Evolutionary conservation across 2,797 vertebrate genomes (phyloP).

Genomic region (Chanos chanos): DNA sequence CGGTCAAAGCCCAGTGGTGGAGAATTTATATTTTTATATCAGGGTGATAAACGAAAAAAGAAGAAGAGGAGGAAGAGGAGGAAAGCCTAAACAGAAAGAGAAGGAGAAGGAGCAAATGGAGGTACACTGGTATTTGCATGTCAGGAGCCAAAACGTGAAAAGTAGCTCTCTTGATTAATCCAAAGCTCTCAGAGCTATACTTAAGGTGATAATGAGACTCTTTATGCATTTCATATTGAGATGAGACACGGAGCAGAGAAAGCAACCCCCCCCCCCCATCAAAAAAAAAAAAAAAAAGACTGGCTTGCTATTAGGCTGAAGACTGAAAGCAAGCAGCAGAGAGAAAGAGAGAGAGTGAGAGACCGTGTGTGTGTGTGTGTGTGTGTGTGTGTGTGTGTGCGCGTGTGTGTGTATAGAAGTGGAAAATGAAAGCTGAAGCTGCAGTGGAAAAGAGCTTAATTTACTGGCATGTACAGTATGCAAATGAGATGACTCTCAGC

Average conservation of each 20-base stretch:
- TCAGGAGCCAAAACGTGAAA: slow-evolving; percentile 4
- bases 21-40: slow-evolving; percentile 20
- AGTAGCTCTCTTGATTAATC: slow-evolving; percentile 73
- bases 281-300: slow-evolving; percentile 85
- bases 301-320: slow-evolving; percentile 88
- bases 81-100: neutral
- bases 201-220: slow-evolving; percentile 89
- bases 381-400: slow-evolving; percentile 20
- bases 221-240: slow-evolving; percentile 94
- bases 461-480: slow-evolving; percentile 99
- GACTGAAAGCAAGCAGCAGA: slow-evolving; percentile 72
- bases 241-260: slow-evolving; percentile 83
- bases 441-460: slow-evolving; percentile 96
- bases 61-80: neutral
- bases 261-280: slow-evolving; percentile 92
- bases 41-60: slow-evolving; percentile 12
- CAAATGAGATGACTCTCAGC: slow-evolving; percentile 99
- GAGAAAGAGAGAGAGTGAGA: slow-evolving; percentile 66
- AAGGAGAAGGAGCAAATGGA: slow-evolving; percentile 44
- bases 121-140: slow-evolving; percentile 26
- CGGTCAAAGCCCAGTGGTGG: neutral
- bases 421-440: slow-evolving; percentile 99
- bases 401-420: slow-evolving; percentile 92
- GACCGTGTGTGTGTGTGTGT: neutral
- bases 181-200: slow-evolving; percentile 85